A percentile compares a stretch with the other conserved stretches of the same genome.
Evolutionary conservation across 1,140 invertebrate genomes (phyloP).

Genomic region (Dendrolimus kikuchii): DNA sequence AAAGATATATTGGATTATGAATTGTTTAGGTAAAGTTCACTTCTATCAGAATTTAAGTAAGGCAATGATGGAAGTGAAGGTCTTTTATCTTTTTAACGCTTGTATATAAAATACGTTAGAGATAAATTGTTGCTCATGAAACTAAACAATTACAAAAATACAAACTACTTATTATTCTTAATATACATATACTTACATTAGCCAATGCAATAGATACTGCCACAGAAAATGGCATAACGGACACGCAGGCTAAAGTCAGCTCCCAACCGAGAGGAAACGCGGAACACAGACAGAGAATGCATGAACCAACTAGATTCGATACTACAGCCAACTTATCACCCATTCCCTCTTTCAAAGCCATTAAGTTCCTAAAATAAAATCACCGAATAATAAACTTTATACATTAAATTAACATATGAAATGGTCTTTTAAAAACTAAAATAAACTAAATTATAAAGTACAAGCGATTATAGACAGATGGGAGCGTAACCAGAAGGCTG

Average conservation of each 20-base stretch:
- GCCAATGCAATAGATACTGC: slow-evolving; percentile 49
- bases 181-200: slow-evolving; percentile 38
- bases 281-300: slow-evolving; percentile 78
- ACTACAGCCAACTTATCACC: slow-evolving; percentile 90
- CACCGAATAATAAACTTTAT: not conserved
- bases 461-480: too few species aligned
- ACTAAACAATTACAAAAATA: not conserved
- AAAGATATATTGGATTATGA: not conserved
- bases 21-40: not conserved
- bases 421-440: too few species aligned
- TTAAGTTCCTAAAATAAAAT: slow-evolving; percentile 80
- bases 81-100: too few species aligned
- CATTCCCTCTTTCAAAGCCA: slow-evolving; percentile 91
- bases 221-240: slow-evolving; percentile 61
- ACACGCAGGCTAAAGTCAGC: slow-evolving; percentile 82
- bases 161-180: not conserved
- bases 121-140: too few species aligned
- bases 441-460: too few species aligned
- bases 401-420: not conserved
- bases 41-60: too few species aligned
- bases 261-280: slow-evolving; percentile 88
- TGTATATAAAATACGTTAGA: too few species aligned
- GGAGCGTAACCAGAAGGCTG: too few species aligned
- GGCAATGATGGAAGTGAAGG: too few species aligned
- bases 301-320: slow-evolving; percentile 79